These are phyloP conservation scores for Axinella damicornis DNA, from an alignment of 37 sponge, comb jelly and placozoan species.

Conservation along the genomic window DNA sequence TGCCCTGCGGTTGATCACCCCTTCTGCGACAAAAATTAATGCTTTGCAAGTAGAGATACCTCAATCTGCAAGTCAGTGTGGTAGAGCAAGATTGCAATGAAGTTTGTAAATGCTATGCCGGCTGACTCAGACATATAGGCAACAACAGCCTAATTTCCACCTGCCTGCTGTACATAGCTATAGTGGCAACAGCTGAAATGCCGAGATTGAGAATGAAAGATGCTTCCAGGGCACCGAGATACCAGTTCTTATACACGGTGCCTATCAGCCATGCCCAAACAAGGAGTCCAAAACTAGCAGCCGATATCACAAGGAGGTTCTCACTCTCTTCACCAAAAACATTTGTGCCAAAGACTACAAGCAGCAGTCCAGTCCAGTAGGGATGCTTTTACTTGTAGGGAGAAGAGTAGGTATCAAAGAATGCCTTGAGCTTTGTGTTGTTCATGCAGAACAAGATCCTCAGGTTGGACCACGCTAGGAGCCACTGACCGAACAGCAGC, in stretches of 20 bases:
- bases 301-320: not conserved
- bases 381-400: not conserved
- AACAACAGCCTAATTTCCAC: not conserved
- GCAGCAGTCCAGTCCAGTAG: slow-evolving; percentile 1
- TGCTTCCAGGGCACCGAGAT: not conserved
- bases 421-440: not conserved
- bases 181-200: not conserved
- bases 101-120: not conserved
- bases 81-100: not conserved
- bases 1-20: too few relatives aligned
- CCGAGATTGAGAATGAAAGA: not conserved
- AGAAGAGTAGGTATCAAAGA: not conserved
- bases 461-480: too few relatives aligned
- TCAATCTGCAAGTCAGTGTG: not conserved
- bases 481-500: not conserved
- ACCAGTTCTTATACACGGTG: not conserved
- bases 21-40: too few relatives aligned
- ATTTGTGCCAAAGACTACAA: not conserved
- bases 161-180: not conserved
- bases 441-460: not conserved
- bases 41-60: not conserved
- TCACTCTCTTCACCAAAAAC: not conserved
- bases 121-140: not conserved
- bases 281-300: not conserved
- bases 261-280: not conserved